phyloP scores from a whole-genome alignment of 2,888 invertebrate genomes.

The Leptogaster cylindrica region DNA sequence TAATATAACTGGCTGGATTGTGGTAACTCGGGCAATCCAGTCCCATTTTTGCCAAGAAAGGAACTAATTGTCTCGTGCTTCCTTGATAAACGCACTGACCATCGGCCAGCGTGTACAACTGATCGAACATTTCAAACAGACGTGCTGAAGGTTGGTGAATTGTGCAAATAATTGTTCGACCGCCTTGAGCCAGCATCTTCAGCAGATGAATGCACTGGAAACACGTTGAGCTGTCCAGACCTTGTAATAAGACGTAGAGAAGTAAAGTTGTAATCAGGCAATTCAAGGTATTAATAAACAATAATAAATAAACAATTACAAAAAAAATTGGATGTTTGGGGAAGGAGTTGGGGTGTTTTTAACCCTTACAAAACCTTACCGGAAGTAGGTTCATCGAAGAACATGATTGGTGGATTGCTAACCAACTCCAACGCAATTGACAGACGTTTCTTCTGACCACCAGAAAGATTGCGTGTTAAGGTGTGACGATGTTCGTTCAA shows the following conservation, averaged over 20 bases:
- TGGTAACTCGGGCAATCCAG: constrained; percentile 94
- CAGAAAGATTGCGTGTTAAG: constrained; percentile 89
- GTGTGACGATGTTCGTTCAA: constrained; percentile 86
- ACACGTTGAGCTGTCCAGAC: constrained; percentile 93
- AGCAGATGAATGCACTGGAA: constrained; percentile 91
- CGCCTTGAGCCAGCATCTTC: constrained; percentile 87
- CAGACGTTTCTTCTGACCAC: constrained; percentile 93
- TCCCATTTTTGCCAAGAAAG: constrained; percentile 78
- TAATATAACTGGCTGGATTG: constrained; percentile 95
- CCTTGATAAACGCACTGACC: constrained; percentile 96
- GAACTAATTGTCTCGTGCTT: constrained; percentile 82
- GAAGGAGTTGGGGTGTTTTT: too few relatives aligned
- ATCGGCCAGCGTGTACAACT: constrained; percentile 90
- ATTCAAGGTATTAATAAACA: too few relatives aligned
- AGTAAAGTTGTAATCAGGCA: too few relatives aligned
- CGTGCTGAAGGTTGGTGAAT: constrained; percentile 94
- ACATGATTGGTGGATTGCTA: constrained; percentile 97
- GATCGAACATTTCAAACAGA: constrained; percentile 95
- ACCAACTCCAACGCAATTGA: constrained; percentile 94
- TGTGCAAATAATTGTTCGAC: constrained; percentile 93
- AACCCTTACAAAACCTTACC: too few relatives aligned
- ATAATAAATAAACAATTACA: too few relatives aligned
- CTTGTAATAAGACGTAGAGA: too few relatives aligned
- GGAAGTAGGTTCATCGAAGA: constrained; percentile 96
- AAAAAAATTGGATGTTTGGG: too few relatives aligned